Conservation (phyloP, 1,140 invertebrate species). For the Gonioctena quinquepunctata region DNA sequence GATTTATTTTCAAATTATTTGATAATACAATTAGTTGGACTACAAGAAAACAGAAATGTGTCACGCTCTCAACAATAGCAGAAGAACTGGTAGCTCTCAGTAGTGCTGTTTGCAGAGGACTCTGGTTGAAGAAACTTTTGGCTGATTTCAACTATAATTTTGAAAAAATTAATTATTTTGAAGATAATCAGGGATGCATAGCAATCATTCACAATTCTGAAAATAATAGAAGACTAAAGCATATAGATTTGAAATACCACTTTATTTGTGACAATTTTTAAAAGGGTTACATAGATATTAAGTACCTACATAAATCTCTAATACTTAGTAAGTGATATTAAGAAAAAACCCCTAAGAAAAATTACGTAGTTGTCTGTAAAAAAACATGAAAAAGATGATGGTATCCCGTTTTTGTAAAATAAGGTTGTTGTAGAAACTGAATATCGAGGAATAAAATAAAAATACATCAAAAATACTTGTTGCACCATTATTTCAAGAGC, state of each 20-base stretch:
- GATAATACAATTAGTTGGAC: conserved; percentile 33
- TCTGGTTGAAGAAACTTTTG: conserved; percentile 44
- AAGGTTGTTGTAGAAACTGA: too few species aligned
- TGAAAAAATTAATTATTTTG: conserved; percentile 22
- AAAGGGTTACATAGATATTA: conserved; percentile 15
- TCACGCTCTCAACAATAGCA: conserved; percentile 55
- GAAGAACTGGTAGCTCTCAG: conserved; percentile 53
- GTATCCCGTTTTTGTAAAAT: too few species aligned
- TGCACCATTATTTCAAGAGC: too few species aligned
- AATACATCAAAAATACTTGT: too few species aligned
- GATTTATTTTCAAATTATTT: conserved; percentile 44
- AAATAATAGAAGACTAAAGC: conserved; percentile 40
- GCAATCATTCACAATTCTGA: conserved; percentile 48
- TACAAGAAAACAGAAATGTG: conserved; percentile 30
- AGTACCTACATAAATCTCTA: too few species aligned
- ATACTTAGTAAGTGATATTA: too few species aligned
- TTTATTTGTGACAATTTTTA: conserved; percentile 29
- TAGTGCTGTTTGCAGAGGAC: conserved; percentile 24
- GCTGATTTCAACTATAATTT: conserved; percentile 32
- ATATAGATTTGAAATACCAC: conserved; percentile 42
- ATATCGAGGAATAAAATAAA: too few species aligned
- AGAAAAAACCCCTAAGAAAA: too few species aligned
- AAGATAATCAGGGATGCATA: conserved; percentile 50
- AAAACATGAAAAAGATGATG: too few species aligned
- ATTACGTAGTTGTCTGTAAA: too few species aligned